Percentiles rank a stretch among this genome's conserved stretches.
Evolutionary conservation across 2,888 invertebrate species (phyloP).

Genomic region (Pemphredon lugubris): DNA sequence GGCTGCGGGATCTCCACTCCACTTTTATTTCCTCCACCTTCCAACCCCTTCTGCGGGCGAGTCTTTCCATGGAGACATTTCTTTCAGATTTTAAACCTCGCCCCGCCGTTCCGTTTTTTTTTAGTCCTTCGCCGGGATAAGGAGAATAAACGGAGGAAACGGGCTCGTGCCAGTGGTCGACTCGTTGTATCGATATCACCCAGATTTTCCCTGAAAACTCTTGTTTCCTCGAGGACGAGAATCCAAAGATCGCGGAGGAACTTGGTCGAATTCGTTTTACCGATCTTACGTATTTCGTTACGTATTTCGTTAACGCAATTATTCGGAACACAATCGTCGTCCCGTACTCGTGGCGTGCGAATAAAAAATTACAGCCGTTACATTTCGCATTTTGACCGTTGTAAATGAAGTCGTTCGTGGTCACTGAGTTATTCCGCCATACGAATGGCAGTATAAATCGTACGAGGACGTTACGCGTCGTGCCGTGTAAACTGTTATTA

Average conservation of each 20-base stretch:
- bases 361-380: too few species aligned
- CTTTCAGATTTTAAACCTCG: conserved; percentile 48
- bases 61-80: conserved; percentile 35
- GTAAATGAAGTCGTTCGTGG: background rate
- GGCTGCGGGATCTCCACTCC: conserved; percentile 37
- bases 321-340: too few species aligned
- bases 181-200: conserved; percentile 27
- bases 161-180: conserved; percentile 11
- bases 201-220: conserved; percentile 5
- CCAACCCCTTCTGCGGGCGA: background rate
- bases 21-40: background rate
- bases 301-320: background rate
- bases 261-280: too few species aligned
- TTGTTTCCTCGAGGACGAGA: conserved; percentile 2
- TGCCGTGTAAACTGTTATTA: too few species aligned
- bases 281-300: conserved; percentile 19
- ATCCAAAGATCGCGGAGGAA: background rate
- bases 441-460: too few species aligned
- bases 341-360: too few species aligned
- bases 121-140: conserved; percentile 15
- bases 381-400: background rate
- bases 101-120: conserved; percentile 23
- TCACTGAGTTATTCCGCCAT: too few species aligned
- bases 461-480: too few species aligned
- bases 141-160: conserved; percentile 27